Base-by-base conservation (phyloP, 2,888 invertebrate genomes). In the Drosophila fulvimacula region DNA sequence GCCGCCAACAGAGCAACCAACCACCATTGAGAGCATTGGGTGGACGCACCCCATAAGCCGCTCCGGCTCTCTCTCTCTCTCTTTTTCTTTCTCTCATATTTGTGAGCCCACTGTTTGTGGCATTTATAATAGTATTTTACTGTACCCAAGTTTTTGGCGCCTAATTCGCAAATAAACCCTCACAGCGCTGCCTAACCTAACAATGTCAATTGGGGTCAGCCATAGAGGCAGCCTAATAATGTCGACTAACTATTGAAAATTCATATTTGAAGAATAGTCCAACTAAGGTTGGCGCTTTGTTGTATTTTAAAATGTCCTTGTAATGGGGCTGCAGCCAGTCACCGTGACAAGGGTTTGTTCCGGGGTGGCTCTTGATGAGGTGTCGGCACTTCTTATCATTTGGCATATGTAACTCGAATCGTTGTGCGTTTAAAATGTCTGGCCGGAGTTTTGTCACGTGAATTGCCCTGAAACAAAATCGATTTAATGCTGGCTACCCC, bases 341-440 rank as follows among this genome's bases (percentile, higher is more conserved):
- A n/a, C 27, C 19, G 36, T 72, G 73, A 78, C 67, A 49, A 59
- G 39, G 52, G 56, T 42, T 48, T 64, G 52, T 79, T 74, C 75
- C 79, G 79, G 79, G 79, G 75, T 79, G 79, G 69, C 63, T 74
- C 57, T 79, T 75, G 79, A 79, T 69, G 55, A 67, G 76, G 63
- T 71, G 80, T 72, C 51, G 65, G 51, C 64, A 53, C 74, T 71
- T 65, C 79, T 90, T 90, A 90, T 89, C 88, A 79, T 72, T 81
- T 86, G 75, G 69, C 81, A 76, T 79, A 74, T 76, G 83, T 77
- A 88, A 82, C 76, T 82, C 77, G 81, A 81, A 72, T 71, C 83
- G 24, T 64, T 64, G 72, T 63, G 61, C 65, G 57, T 46, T 64
- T 62, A 51, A 51, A 36, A 51, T 58, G 64, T 82, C 69, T 78